Conservation (phyloP, 1,140 invertebrate genomes). For the Diorhabda elongata region DNA sequence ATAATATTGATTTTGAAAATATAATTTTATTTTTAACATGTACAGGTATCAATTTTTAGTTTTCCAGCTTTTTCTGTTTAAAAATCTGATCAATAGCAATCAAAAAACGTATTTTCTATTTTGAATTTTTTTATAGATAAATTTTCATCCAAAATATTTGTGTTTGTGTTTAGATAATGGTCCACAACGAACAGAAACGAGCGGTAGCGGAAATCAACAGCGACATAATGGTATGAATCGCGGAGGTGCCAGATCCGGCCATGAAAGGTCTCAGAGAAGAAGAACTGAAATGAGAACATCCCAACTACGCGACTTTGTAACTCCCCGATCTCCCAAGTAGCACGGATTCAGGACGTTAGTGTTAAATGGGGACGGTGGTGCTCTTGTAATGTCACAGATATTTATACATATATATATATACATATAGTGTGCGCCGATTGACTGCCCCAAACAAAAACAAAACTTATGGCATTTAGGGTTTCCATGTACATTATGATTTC, state of each 20-base stretch:
- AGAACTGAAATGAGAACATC: conserved; percentile 35
- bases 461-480: conserved; percentile 34
- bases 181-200: conserved; percentile 15
- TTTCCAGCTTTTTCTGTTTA: too few relatives aligned
- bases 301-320: conserved; percentile 41
- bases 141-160: conserved; percentile 1
- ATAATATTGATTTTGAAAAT: too few relatives aligned
- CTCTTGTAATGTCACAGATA: neutral
- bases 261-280: conserved; percentile 35
- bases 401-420: neutral
- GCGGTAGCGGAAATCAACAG: conserved; percentile 9
- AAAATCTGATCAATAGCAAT: neutral
- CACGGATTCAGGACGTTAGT: conserved; percentile 10
- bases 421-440: conserved; percentile 6
- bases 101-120: neutral
- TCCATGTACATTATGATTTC: conserved; percentile 34
- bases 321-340: conserved; percentile 40
- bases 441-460: conserved; percentile 12
- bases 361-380: neutral
- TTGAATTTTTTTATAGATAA: neutral
- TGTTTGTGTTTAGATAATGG: conserved; percentile 20
- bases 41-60: too few relatives aligned
- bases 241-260: conserved; percentile 17
- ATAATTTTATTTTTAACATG: too few relatives aligned
- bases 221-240: conserved; percentile 20